Conservation (phyloP, 2,113 vertebrate genomes). For the Diglossa brunneiventris region DNA sequence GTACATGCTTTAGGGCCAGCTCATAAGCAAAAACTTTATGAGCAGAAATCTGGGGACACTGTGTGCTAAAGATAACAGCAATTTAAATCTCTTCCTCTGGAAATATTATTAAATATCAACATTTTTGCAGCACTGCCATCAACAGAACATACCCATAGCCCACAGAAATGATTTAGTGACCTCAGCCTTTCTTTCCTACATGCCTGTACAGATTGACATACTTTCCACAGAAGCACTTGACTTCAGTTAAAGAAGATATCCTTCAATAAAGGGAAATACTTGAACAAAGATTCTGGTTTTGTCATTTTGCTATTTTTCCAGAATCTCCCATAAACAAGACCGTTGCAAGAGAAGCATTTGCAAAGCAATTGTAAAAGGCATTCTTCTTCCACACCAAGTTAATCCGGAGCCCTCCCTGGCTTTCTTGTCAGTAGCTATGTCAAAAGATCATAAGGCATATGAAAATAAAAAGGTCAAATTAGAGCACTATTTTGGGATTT, state of each 20-base stretch:
- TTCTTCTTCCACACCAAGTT: neutral
- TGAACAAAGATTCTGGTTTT: neutral
- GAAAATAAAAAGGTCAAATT: neutral
- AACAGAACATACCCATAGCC: neutral
- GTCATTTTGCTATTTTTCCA: neutral
- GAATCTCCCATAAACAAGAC: neutral
- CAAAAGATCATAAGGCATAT: neutral
- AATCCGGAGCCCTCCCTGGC: neutral
- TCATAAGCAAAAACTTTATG: neutral
- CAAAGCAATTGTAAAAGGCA: neutral
- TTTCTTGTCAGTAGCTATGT: neutral
- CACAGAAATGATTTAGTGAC: neutral
- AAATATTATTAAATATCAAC: neutral
- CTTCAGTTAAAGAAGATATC: neutral
- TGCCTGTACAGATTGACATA: neutral
- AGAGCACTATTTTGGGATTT: neutral
- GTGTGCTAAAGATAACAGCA: neutral
- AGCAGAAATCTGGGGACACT: neutral
- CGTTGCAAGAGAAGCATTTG: neutral
- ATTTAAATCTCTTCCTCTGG: neutral
- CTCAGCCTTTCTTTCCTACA: neutral
- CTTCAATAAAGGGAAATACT: neutral
- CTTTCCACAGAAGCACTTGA: neutral
- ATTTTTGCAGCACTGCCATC: neutral
- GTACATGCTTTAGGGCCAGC: neutral